Evolutionary conservation across 2,888 invertebrate genomes (phyloP), one percentile per base, ranked within the genome.

Genomic region (Thereva unica): DNA sequence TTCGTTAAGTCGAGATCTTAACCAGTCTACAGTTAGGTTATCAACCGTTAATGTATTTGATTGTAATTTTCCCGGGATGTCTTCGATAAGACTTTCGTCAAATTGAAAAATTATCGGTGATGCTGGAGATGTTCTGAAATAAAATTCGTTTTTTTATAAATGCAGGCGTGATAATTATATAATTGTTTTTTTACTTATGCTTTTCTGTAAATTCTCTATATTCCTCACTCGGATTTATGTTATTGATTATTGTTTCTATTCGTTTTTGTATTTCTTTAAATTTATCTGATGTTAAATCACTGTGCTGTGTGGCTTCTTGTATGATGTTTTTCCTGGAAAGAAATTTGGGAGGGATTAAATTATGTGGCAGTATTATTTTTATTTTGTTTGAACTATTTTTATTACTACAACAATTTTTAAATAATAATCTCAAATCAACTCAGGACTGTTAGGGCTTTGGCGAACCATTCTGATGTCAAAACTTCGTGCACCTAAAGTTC

Each of bases 11-110:
- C 91, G 91, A 71, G 89, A 89, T 74, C 92, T 87, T 66, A 97
- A 81, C 89, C 92, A 92, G 75, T 95, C 95, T 45, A 93, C 89
- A 0, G 96, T 97, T 40, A 95, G 85, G 79, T 95, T 95, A 80
- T 97, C 95, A 0, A 96, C 92, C 0, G 95, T 93, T 71, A 97
- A 79, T 76, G 91, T 90, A 82, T 93, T 93, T n/a, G 92, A 90
- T 74, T 89, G 86, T 57, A 95, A 84, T 79, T 91, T 92, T 6
- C 95, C 94, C 59, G 91, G 91, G 63, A 93, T 92, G 74, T 95
- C 93, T 75, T 94, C 92, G 42, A 95, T 90, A 68, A 96, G 84
- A 73, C 89, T 89, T 75, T 92, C 90, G 79, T 95, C 95, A 79
- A 96, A 96, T 63, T 87, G 88, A 77, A 96, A 94, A 71, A 87